Evolutionary conservation across 2,797 vertebrate genomes (phyloP).

Genomic region (Brachymystax lenok): DNA sequence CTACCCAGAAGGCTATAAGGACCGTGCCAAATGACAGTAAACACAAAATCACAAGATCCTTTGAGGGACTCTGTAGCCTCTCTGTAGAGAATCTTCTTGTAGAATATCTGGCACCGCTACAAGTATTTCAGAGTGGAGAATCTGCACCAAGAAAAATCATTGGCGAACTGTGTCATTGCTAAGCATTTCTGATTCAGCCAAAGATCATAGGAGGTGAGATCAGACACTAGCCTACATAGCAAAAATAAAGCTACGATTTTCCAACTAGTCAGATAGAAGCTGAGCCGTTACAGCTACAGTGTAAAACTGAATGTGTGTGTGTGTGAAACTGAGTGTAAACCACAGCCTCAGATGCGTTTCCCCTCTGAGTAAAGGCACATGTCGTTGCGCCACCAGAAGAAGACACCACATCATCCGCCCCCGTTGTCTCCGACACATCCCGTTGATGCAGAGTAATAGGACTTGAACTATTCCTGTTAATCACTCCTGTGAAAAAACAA

Average conservation of each 20-base stretch:
- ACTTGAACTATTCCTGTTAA: background rate
- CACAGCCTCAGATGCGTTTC: constrained; percentile 68
- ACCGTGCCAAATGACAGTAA: background rate
- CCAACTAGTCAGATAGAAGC: background rate
- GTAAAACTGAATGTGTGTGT: background rate
- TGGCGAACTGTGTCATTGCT: background rate
- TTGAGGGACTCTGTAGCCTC: background rate
- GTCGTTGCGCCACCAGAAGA: background rate
- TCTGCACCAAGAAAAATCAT: background rate
- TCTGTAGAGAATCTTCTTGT: no score
- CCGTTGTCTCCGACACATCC: background rate
- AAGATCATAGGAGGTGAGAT: background rate
- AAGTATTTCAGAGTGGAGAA: background rate
- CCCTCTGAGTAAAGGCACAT: constrained; percentile 49
- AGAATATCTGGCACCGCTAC: background rate
- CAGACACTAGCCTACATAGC: background rate
- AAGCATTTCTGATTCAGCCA: background rate
- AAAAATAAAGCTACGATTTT: background rate
- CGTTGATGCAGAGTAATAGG: background rate
- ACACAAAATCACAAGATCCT: constrained; percentile 19
- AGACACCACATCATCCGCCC: background rate
- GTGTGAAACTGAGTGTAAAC: constrained; percentile 39
- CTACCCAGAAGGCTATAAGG: constrained; percentile 23
- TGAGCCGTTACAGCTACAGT: background rate
- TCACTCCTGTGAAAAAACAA: background rate